These are phyloP conservation scores for Drosophila pandora DNA, from an alignment of 1,140 invertebrate genomes.

Conservation along the genomic window DNA sequence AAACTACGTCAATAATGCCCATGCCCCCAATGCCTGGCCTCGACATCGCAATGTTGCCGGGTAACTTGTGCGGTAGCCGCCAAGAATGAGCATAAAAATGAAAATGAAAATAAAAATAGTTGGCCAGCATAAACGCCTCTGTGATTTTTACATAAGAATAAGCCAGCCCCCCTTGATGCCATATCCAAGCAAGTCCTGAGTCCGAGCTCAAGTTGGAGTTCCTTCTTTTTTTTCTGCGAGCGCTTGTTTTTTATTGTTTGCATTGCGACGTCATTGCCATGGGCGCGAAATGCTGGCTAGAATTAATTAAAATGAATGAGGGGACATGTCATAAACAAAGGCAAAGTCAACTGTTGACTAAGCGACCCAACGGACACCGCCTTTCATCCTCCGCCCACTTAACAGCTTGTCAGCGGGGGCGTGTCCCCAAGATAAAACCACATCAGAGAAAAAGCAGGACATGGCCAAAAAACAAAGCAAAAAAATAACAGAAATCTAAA, in stretches of 20 bases:
- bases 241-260: slow-evolving; percentile 70
- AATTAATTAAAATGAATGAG: slow-evolving; percentile 83
- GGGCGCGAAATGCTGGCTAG: slow-evolving; percentile 74
- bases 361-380: slow-evolving; percentile 38
- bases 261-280: slow-evolving; percentile 76
- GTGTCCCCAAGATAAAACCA: slow-evolving; percentile 72
- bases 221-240: slow-evolving; percentile 11
- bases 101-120: slow-evolving; percentile 79
- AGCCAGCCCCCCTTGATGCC: slow-evolving; percentile 15
- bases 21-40: slow-evolving; percentile 35
- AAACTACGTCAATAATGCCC: slow-evolving; percentile 76
- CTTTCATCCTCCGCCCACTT: slow-evolving; percentile 5
- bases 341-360: slow-evolving; percentile 78
- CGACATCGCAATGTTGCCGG: slow-evolving; percentile 49
- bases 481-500: slow-evolving; percentile 15
- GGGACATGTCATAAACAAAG: slow-evolving; percentile 81
- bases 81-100: slow-evolving; percentile 70
- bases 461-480: slow-evolving; percentile 12
- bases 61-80: slow-evolving; percentile 55
- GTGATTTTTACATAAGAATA: slow-evolving; percentile 77
- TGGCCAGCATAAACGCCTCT: slow-evolving; percentile 74
- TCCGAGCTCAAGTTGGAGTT: slow-evolving; percentile 17
- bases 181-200: slow-evolving; percentile 11
- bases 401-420: slow-evolving; percentile 39
- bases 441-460: slow-evolving; percentile 57